Percentiles rank a stretch among this genome's conserved stretches.
phyloP scores from a whole-genome alignment of 1,140 invertebrate genomes.

The Lerema accius region DNA sequence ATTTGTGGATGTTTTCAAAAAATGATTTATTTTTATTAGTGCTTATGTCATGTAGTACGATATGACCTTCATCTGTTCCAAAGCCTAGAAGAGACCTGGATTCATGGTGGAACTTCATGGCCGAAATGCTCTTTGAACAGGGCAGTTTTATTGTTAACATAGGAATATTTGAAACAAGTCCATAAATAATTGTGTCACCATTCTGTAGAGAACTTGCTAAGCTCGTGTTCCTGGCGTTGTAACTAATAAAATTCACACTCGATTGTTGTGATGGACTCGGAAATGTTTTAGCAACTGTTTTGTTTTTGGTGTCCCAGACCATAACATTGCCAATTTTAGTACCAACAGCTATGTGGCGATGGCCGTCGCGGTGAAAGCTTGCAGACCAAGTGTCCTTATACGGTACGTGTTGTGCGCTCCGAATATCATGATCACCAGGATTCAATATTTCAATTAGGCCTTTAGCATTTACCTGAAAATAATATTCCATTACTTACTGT shows the following conservation, averaged over 20 bases:
- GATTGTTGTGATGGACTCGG: constrained; percentile 61
- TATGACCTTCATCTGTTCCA: constrained; percentile 78
- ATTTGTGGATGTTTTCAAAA: constrained; percentile 76
- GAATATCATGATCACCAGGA: constrained; percentile 69
- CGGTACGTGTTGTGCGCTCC: constrained; percentile 76
- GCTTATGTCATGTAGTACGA: constrained; percentile 72
- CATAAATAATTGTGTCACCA: constrained; percentile 77
- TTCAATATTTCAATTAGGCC: constrained; percentile 73
- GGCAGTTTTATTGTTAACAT: constrained; percentile 69
- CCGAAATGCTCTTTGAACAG: constrained; percentile 72
- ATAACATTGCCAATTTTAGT: constrained; percentile 74
- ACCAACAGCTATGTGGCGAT: constrained; percentile 73
- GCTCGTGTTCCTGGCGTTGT: constrained; percentile 78
- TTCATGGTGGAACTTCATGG: constrained; percentile 79
- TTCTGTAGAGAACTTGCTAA: constrained; percentile 73
- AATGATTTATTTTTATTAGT: constrained; percentile 76
- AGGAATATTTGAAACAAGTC: constrained; percentile 73
- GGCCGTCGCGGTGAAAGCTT: constrained; percentile 73
- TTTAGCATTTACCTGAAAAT: constrained; percentile 73
- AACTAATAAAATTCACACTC: constrained; percentile 72
- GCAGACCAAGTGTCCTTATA: constrained; percentile 76
- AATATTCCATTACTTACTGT: too few relatives aligned
- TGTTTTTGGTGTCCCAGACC: constrained; percentile 80
- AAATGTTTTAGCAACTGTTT: constrained; percentile 73
- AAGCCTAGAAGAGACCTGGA: constrained; percentile 70